Base-by-base conservation (phyloP, 2,888 invertebrate genomes). In the Thera obeliscata region DNA sequence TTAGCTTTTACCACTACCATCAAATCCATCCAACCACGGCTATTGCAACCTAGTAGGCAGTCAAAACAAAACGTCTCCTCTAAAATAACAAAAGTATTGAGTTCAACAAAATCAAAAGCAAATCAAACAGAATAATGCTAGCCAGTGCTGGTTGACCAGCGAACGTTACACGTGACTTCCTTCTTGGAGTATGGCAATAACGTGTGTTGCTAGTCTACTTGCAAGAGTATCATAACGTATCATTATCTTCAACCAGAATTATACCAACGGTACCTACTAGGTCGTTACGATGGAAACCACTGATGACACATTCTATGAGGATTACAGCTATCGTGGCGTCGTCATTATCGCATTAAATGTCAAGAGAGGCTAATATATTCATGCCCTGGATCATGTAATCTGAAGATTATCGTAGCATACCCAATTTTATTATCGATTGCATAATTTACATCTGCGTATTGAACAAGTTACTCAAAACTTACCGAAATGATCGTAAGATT, bases 251-350 rank as follows among this genome's bases (percentile, higher is more conserved):
- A 52, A 69, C 67, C 36, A 71, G 68, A 79, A 79, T 76, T 77
- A 82, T 56, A 8, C 38, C 71, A 77, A 72, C 66, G 35, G 73
- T 74, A 81, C 9, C 43, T 46, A 46, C 79, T 79, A 77, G 66
- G 64, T 74, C 62, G 75, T 76, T 78, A 73, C 64, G 64, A 70
- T 65, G 72, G 75, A 75, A 76, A 67, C 65, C 57, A 74, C 75
- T 73, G 71, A 71, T 66, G 76, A 77, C 73, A 72, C 72, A 73
- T 75, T 12, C 75, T 66, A 70, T 72, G 66, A 69, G 57, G 60
- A 69, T 74, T 75, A 75, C 69, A 74, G 61, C 70, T 69, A 71
- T 65, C 70, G 64, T 69, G 70, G 69, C 12, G 46, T 66, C 61
- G 12, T 66, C 57, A 68, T 68, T 68, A 70, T 62, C 62, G 61